Base-by-base conservation (phyloP, 2,888 invertebrate species). In the Hemicrepidius hirtus region DNA sequence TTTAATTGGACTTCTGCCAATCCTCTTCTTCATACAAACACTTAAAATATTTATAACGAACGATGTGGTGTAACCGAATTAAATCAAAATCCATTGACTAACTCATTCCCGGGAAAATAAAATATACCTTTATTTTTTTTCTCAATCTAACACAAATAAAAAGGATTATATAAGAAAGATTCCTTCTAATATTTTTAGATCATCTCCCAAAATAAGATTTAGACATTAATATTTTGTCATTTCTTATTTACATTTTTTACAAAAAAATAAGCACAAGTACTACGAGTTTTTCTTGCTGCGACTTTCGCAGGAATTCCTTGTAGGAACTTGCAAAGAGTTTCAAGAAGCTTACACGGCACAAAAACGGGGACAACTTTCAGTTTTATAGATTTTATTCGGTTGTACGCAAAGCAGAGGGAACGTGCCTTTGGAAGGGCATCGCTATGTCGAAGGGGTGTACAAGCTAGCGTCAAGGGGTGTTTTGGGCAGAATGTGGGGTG, bases 401-500 rank as follows among this genome's bases (percentile, higher is more conserved):
- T n/a, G 60, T 44, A 44, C 40, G 41, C 41, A 44, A 60, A 60
- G 44, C 44, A 44, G 60, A 60, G 60, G 60, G 60, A 60, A 24
- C 57, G 63, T 49, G 44, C 46, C 49, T 63, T 37, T 24, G 60
- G 20, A 78, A 75, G 74, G 64, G 75, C 77, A 73, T 69, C 53
- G 74, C 64, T 70, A 73, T 70, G 64, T 24, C 37, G 57, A 70
- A 64, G 57, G 69, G 73, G 73, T 64, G 69, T 60, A 44, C 60
- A 50, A 41, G 46, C 40, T 44, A 41, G 53, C 59, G 66, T 65
- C 62, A 50, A 62, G 70, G 73, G 73, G 62, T 66, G 65, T 66
- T 32, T 66, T 73, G 67, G 68, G 65, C 50, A 63, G 62, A 55
- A 71, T 74, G 68, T 71, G 63, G 74, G 74, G 74, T 74, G 74